Percentiles rank a stretch among this genome's conserved stretches.
These are phyloP conservation scores for Rhagophthalmus giganteus DNA, from an alignment of 2,888 invertebrate genomes.

Conservation along the genomic window DNA sequence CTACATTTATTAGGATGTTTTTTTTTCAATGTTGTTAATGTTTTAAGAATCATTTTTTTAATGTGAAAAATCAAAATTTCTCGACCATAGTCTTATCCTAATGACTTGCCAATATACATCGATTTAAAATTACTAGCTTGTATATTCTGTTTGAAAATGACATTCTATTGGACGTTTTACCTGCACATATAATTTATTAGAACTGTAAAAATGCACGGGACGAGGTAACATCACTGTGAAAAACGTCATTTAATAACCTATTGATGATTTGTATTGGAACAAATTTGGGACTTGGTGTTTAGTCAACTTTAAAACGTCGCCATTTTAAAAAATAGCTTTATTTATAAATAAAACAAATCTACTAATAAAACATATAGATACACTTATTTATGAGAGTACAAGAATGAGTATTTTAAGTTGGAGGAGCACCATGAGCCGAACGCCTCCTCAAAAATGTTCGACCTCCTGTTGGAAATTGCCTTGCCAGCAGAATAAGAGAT, in stretches of 20 bases:
- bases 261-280: too few relatives aligned
- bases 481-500: slow-evolving; percentile 72
- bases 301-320: not conserved
- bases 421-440: slow-evolving; percentile 60
- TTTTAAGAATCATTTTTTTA: not conserved
- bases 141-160: too few relatives aligned
- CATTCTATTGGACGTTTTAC: too few relatives aligned
- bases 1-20: not conserved
- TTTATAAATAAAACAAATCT: slow-evolving; percentile 48
- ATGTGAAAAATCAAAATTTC: too few relatives aligned
- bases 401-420: slow-evolving; percentile 45
- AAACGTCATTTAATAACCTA: too few relatives aligned
- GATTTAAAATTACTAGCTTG: too few relatives aligned
- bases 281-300: too few relatives aligned
- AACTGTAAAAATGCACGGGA: too few relatives aligned
- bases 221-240: too few relatives aligned
- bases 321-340: slow-evolving; percentile 43
- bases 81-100: too few relatives aligned
- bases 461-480: slow-evolving; percentile 61
- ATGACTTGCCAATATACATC: too few relatives aligned
- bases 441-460: slow-evolving; percentile 63
- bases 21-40: not conserved
- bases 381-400: slow-evolving; percentile 36
- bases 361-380: slow-evolving; percentile 46
- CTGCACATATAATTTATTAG: too few relatives aligned